Percentiles rank a stretch among this genome's conserved stretches.
These are phyloP conservation scores for Archocentrus centrarchus DNA, from an alignment of 2,113 vertebrate species.

Conservation along the genomic window DNA sequence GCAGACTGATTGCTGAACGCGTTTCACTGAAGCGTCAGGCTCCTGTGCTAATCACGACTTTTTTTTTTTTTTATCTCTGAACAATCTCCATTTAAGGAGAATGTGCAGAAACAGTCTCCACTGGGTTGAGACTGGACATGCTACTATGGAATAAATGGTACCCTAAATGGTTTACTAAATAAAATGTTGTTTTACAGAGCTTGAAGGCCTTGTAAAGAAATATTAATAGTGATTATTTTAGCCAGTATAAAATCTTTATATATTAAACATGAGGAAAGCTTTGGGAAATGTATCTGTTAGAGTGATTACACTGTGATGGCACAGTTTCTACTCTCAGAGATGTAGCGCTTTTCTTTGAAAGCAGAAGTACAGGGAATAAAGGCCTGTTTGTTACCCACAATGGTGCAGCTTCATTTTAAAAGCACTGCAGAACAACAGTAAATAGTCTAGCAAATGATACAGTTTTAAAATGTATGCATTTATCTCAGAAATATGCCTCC, in stretches of 20 bases:
- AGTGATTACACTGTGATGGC: not conserved
- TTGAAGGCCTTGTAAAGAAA: not conserved
- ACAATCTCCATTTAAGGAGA: not conserved
- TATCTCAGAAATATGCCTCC: not conserved
- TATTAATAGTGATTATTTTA: not conserved
- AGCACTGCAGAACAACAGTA: not conserved
- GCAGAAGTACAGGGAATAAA: slow-evolving; percentile 42
- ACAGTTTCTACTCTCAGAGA: slow-evolving; percentile 21
- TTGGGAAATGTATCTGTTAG: not conserved
- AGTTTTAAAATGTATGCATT: not conserved
- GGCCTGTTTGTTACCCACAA: slow-evolving; percentile 49
- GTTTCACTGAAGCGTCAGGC: not conserved
- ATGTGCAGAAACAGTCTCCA: not conserved
- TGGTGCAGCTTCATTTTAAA: slow-evolving; percentile 27
- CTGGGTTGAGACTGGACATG: not conserved
- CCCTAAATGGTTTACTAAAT: not conserved
- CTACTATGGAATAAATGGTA: not conserved
- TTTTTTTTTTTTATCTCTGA: not conserved
- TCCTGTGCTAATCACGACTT: not conserved
- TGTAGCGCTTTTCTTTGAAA: slow-evolving; percentile 43
- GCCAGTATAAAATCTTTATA: not conserved
- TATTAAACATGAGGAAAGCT: not conserved
- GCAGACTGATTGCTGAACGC: not conserved
- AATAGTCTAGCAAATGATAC: not conserved
- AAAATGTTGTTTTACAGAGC: not conserved